Percentiles rank a stretch among this genome's conserved stretches.
These are phyloP conservation scores for Amia ocellicauda DNA, from an alignment of 2,113 vertebrate genomes.

Conservation along the genomic window DNA sequence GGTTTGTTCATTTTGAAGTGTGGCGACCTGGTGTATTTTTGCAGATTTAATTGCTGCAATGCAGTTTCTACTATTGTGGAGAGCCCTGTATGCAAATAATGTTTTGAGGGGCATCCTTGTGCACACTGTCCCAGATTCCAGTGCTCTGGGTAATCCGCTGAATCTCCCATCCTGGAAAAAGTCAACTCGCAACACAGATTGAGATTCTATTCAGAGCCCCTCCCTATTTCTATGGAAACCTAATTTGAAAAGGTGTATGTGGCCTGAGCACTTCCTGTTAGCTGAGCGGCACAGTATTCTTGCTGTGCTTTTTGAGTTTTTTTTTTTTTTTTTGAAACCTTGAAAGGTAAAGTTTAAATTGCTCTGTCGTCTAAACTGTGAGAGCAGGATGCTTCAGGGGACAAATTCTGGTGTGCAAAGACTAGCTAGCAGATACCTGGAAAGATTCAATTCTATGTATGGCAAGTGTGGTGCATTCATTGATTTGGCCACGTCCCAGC, in stretches of 20 bases:
- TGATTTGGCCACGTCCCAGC: conserved; percentile 43
- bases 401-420: conserved; percentile 1
- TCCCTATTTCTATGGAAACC: too few relatives aligned
- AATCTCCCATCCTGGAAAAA: neutral
- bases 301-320: too few relatives aligned
- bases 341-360: too few relatives aligned
- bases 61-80: neutral
- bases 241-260: neutral
- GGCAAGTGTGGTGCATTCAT: neutral
- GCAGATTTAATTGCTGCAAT: neutral
- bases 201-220: too few relatives aligned
- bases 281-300: neutral
- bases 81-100: neutral
- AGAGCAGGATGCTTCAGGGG: neutral
- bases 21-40: too few relatives aligned
- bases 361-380: too few relatives aligned
- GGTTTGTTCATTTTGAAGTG: neutral
- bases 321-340: too few relatives aligned
- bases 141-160: neutral
- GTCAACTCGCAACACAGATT: too few relatives aligned
- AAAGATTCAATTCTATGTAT: conserved; percentile 11
- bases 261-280: neutral
- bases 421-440: conserved; percentile 13
- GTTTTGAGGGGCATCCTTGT: neutral
- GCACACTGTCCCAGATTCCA: neutral